Base-by-base conservation (phyloP, 2,113 vertebrate genomes). In the Numida meleagris region DNA sequence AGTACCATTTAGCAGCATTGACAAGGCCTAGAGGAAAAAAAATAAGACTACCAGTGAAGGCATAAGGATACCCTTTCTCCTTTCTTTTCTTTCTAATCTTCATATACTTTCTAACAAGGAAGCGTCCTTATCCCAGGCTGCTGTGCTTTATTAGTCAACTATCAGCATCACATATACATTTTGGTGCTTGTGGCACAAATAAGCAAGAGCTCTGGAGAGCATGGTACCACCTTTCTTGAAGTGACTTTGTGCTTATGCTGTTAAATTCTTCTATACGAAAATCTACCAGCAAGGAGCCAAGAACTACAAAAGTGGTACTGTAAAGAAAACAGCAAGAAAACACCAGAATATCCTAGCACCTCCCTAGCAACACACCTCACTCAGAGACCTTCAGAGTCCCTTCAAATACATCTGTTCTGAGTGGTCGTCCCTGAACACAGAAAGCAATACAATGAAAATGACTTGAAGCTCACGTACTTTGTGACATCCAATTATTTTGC, bases 1-100 rank as follows among this genome's bases (percentile, higher is more conserved):
- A 98, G 99, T 99, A 98, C 99, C 99, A 98, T 99, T 99, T 98
- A 99, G 99, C 99, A 99, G 99, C 99, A 99, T 99, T 84, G 99
- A 99, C 94, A 99, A 98, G 96, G 99, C 99, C 99, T 99, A 93
- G 76, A 97, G 95, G 42, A 81, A 97, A 67, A 97, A 96, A 82
- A 65, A 96, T 93, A 67, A 97, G 88, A 96, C 88, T 78, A 31
- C 51, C 90, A 89, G 90, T 97, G 68, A 96, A 95, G 76, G 75
- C 91, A 86, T 46, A 95, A 73, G 73, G 75, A 86, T 19, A 94
- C 6, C 16, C 61, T 21, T 74, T 63, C 43, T 81, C 36, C 45
- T 72, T 6, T 38, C 16, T 25, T 72, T 14, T n/a, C 24, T 29
- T 90, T 78, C 43, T 57, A 73, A 51, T 34, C 71, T 63, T 51